phyloP scores from a whole-genome alignment of 2,797 vertebrate genomes.

The Perdix hodgsoniae region DNA sequence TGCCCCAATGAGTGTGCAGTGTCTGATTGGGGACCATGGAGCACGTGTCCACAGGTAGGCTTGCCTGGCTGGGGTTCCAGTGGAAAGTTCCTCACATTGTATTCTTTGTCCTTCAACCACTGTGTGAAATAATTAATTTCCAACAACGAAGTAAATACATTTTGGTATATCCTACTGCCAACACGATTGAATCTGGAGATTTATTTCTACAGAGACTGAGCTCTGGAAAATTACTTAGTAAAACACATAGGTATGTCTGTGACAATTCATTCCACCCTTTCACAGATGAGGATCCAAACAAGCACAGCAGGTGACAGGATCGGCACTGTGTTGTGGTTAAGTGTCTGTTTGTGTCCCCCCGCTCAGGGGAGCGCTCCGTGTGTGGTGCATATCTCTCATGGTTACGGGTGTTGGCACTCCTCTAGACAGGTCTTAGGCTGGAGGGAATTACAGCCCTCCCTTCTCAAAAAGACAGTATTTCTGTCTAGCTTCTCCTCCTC shows the following conservation, averaged over 20 bases:
- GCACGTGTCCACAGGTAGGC: conserved; percentile 88
- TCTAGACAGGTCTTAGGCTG: neutral
- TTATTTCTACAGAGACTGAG: conserved; percentile 26
- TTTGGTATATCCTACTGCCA: neutral
- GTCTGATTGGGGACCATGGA: conserved; percentile 93
- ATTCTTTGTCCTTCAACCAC: neutral
- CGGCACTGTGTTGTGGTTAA: neutral
- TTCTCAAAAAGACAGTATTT: neutral
- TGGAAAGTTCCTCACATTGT: neutral
- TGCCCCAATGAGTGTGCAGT: conserved; percentile 92
- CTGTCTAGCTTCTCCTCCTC: neutral
- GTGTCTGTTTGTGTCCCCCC: neutral
- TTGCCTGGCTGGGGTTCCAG: neutral
- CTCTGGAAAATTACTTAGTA: conserved; percentile 12
- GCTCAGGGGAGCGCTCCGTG: neutral
- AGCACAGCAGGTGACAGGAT: neutral
- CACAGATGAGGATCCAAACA: rapidly evolving
- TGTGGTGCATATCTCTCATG: neutral
- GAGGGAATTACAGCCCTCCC: neutral
- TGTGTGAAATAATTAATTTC: neutral
- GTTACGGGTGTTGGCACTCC: neutral
- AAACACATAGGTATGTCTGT: neutral
- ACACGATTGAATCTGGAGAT: neutral
- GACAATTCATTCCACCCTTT: neutral
- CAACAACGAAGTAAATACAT: neutral